Conservation (phyloP, 2,797 vertebrate genomes). For the Helarctos malayanus region DNA sequence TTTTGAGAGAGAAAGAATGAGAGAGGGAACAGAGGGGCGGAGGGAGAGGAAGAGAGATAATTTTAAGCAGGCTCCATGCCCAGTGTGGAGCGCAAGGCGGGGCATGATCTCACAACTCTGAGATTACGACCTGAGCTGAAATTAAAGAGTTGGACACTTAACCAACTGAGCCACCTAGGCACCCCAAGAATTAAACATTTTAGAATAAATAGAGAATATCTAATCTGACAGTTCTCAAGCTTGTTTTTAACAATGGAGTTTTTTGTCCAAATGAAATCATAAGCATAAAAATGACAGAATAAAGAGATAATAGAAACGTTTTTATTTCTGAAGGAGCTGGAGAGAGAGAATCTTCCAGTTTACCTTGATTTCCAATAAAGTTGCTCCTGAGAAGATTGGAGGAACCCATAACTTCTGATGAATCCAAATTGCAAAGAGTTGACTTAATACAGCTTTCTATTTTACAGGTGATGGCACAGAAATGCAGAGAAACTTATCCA, state of each 20-base stretch:
- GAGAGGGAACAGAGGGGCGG: no score
- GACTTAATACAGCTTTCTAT: background rate
- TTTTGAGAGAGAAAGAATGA: background rate
- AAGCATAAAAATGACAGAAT: background rate
- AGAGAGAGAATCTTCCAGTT: background rate
- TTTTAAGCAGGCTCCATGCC: background rate
- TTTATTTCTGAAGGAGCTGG: background rate
- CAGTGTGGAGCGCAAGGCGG: background rate
- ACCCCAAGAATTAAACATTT: background rate
- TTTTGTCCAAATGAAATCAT: constrained; percentile 13
- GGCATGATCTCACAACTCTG: background rate
- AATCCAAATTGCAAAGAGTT: background rate
- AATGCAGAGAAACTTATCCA: background rate
- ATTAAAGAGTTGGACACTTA: background rate
- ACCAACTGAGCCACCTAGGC: background rate
- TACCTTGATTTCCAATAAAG: background rate
- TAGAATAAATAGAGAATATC: background rate
- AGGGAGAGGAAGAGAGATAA: background rate
- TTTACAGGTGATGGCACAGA: background rate
- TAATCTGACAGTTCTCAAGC: background rate
- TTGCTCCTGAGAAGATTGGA: background rate
- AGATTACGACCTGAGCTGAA: background rate
- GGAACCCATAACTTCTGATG: background rate
- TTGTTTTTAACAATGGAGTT: background rate
- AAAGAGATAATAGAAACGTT: background rate